These are phyloP conservation scores for Bucorvus abyssinicus DNA, from an alignment of 2,797 vertebrate species.

Conservation along the genomic window DNA sequence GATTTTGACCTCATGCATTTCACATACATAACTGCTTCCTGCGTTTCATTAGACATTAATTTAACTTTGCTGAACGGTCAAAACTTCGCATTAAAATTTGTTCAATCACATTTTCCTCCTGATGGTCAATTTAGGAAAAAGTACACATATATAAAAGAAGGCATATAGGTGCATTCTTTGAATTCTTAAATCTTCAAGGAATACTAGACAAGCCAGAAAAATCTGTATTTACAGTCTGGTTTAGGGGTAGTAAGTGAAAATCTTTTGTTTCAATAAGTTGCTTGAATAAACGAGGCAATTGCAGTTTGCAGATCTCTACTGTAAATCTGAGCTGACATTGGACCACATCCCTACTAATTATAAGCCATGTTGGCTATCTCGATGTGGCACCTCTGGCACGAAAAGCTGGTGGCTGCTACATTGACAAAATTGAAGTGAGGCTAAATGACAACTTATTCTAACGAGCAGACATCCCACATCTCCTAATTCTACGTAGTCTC, in stretches of 20 bases:
- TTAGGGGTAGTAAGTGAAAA: not conserved
- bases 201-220: not conserved
- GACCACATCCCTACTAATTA: slow-evolving; percentile 33
- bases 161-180: not conserved
- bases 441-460: not conserved
- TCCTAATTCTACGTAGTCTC: not conserved
- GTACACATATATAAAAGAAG: not conserved
- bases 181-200: not conserved
- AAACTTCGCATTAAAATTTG: not conserved
- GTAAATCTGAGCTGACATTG: not conserved
- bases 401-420: not conserved
- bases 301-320: not conserved
- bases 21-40: not conserved
- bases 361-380: not conserved
- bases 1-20: slow-evolving; percentile 1
- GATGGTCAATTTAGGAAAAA: not conserved
- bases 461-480: not conserved
- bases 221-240: not conserved
- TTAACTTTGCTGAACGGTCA: not conserved
- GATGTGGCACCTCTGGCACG: not conserved
- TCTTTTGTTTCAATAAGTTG: not conserved
- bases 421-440: not conserved
- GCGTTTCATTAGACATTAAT: not conserved
- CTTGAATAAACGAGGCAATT: not conserved
- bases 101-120: not conserved